Base-by-base conservation (phyloP, 64 coral and sea anemone genomes). In the Catalaphyllia jardinei region DNA sequence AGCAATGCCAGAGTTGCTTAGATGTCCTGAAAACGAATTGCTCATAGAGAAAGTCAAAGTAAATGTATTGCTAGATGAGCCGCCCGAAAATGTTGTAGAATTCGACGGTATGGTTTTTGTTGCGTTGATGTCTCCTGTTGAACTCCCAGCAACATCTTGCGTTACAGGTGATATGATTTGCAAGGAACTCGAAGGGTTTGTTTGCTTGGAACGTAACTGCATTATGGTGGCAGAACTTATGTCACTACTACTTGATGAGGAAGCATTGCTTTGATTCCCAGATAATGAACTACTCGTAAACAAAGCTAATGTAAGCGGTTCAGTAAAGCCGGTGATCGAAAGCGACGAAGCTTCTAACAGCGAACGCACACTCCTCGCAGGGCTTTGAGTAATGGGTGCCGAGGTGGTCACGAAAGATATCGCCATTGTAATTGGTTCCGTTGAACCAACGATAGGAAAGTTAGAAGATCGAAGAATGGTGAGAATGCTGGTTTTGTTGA, bases 391-490 rank as follows among this genome's bases (percentile, higher is more conserved):
- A 7, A n/a, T 11, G 22, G 62, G 39, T 64, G 35, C 24, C 16
- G 30, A 42, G 24, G 81, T 83, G 46, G 80, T 85, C 49, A 85
- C 62, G n/a, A 85, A 85, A 12, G 81, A 85, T 16, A 85, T 9
- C 46, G 81, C 81, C 62, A 85, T 1, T 42, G 63, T 17, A 35
- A 71, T 85, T 10, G 81, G 81, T 9, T 85, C 81, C 11, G 81
- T 85, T 67, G 81, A 85, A 69, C 81, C 81, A 51, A 25, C 19
- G 24, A 85, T 64, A 11, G 63, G 35, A 71, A 71, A 69, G 81
- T 71, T 71, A 28, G 81, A 85, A 46, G 81, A 85, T n/a, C 71
- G 62, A 85, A 85, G 62, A 20, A 85, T 52, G 81, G 22, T 85
- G 38, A 85, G 62, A 51, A 85, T 51, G 81, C 35, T 6, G 10